These are phyloP conservation scores for Aleadryas rufinucha DNA, from an alignment of 2,113 vertebrate genomes.

Conservation along the genomic window DNA sequence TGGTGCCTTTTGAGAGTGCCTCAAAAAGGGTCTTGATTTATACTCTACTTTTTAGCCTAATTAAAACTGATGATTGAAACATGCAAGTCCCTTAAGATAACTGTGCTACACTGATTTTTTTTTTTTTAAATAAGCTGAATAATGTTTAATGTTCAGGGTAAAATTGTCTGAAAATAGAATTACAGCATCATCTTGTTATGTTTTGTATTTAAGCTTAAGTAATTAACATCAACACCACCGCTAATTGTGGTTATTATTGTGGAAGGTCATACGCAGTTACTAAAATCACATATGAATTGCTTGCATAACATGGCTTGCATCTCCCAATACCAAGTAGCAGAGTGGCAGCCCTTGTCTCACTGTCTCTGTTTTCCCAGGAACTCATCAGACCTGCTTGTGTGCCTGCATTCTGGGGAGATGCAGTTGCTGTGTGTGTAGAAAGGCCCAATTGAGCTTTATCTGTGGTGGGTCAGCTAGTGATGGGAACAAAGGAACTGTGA, in stretches of 20 bases:
- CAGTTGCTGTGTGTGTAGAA: rapidly evolving
- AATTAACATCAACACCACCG: background rate
- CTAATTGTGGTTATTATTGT: background rate
- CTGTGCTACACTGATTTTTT: background rate
- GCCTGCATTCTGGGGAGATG: background rate
- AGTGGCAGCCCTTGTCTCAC: background rate
- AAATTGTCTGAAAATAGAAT: background rate
- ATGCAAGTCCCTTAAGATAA: slow-evolving; percentile 31
- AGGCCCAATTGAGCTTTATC: background rate
- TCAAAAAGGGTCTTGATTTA: slow-evolving; percentile 50
- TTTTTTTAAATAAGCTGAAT: background rate
- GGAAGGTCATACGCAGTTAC: background rate
- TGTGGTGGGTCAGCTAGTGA: background rate
- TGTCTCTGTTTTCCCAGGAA: background rate
- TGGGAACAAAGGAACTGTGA: background rate
- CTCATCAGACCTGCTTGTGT: background rate
- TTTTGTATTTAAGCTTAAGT: background rate
- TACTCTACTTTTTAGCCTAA: slow-evolving; percentile 45
- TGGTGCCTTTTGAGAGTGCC: slow-evolving; percentile 31
- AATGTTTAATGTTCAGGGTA: slow-evolving; percentile 13
- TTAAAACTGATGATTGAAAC: slow-evolving; percentile 67
- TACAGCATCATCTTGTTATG: background rate
- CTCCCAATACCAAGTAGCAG: rapidly evolving
- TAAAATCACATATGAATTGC: background rate
- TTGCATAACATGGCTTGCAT: background rate